phyloP scores from a whole-genome alignment of 2,888 invertebrate species.

The Bimastos eiseni region DNA sequence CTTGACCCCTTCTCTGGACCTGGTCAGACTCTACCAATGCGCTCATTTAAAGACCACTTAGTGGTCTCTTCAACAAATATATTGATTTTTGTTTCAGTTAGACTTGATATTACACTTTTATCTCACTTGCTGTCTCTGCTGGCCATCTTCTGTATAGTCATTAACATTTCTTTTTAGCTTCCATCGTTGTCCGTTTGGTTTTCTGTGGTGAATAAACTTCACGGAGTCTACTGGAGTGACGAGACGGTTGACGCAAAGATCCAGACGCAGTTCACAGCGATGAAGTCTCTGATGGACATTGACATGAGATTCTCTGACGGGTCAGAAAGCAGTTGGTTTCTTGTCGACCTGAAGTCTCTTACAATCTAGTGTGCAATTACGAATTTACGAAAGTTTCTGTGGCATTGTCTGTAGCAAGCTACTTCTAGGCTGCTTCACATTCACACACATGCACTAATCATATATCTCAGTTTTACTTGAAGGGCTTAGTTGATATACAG shows the following conservation, averaged over 20 bases:
- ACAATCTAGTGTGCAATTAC: neutral
- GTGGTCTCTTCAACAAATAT: neutral
- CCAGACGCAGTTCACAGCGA: conserved; percentile 51
- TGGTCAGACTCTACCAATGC: too few relatives aligned
- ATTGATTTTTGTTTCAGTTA: neutral
- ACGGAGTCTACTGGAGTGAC: conserved; percentile 17
- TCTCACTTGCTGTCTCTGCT: neutral
- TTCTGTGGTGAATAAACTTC: conserved; percentile 17
- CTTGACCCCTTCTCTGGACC: too few relatives aligned
- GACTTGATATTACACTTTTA: neutral
- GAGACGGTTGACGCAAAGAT: conserved; percentile 38
- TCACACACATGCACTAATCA: too few relatives aligned
- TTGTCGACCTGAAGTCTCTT: neutral
- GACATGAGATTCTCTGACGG: conserved; percentile 81
- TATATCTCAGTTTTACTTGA: too few relatives aligned
- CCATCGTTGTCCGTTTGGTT: conserved; percentile 14
- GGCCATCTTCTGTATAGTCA: neutral
- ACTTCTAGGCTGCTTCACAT: too few relatives aligned
- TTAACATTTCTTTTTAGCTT: neutral
- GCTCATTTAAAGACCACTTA: too few relatives aligned
- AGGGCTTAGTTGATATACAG: too few relatives aligned
- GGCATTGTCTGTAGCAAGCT: too few relatives aligned
- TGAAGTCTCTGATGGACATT: conserved; percentile 67
- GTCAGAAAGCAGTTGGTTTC: conserved; percentile 38
- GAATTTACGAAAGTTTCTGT: too few relatives aligned